Percentiles rank a stretch among this genome's conserved stretches.
Evolutionary conservation across 2,113 vertebrate genomes (phyloP).

Genomic region (Tringa solitaria): DNA sequence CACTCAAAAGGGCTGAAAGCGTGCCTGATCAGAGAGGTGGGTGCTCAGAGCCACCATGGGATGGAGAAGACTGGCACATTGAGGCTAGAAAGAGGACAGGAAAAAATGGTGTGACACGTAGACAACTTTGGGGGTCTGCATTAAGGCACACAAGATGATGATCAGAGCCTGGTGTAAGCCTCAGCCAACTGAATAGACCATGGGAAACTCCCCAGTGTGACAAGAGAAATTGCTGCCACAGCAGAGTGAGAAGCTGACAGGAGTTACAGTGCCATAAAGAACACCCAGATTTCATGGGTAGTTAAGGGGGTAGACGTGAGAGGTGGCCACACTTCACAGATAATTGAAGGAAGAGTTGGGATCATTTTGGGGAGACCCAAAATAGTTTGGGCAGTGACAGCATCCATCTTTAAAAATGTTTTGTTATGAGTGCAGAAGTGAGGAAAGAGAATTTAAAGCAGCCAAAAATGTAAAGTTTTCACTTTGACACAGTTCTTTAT

Average conservation of each 20-base stretch:
- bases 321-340: not conserved
- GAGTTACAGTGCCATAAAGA: not conserved
- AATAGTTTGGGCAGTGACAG: not conserved
- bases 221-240: not conserved
- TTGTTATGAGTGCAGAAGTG: not conserved
- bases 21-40: not conserved
- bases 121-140: too few relatives aligned
- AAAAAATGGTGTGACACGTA: not conserved
- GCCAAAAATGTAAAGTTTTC: not conserved
- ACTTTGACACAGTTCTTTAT: not conserved
- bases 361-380: not conserved
- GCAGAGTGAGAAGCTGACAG: not conserved
- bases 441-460: not conserved
- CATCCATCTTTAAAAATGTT: not conserved
- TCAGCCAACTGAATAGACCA: not conserved
- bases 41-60: not conserved
- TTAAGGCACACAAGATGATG: not conserved
- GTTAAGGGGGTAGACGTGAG: not conserved
- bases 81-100: not conserved
- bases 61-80: not conserved
- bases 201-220: not conserved
- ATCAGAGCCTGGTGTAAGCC: not conserved
- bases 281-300: not conserved
- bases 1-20: not conserved
- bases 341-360: not conserved